Percentiles rank a stretch among this genome's conserved stretches.
phyloP scores from a whole-genome alignment of 1,140 invertebrate species.

The Teleogryllus occipitalis region DNA sequence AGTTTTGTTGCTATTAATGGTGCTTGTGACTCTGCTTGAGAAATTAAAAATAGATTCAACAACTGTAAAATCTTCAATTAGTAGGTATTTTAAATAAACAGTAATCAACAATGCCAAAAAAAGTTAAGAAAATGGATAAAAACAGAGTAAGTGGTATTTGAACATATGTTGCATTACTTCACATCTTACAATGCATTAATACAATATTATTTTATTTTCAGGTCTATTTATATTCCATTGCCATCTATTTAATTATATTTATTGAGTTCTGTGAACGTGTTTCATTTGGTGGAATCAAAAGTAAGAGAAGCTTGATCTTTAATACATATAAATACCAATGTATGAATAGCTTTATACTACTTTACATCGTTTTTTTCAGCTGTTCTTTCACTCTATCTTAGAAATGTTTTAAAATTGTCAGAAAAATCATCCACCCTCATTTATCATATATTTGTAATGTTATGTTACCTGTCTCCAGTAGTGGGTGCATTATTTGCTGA shows the following conservation, averaged over 20 bases:
- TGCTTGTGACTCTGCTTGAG: too few relatives aligned
- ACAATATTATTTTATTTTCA: slow-evolving; percentile 39
- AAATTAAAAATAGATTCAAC: too few relatives aligned
- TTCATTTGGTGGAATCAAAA: slow-evolving; percentile 91
- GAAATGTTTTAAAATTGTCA: slow-evolving; percentile 52
- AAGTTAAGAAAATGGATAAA: too few relatives aligned
- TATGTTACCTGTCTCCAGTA: slow-evolving; percentile 79
- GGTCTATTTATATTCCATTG: slow-evolving; percentile 73
- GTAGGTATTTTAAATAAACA: too few relatives aligned
- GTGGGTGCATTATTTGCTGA: slow-evolving; percentile 84
- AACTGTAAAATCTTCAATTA: too few relatives aligned
- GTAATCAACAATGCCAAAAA: too few relatives aligned
- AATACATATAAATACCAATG: not conserved
- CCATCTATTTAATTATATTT: slow-evolving; percentile 87
- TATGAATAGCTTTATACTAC: not conserved
- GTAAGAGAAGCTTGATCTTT: slow-evolving; percentile 49
- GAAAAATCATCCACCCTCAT: slow-evolving; percentile 63
- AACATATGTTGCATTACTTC: too few relatives aligned
- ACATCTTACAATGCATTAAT: too few relatives aligned
- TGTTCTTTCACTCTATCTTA: slow-evolving; percentile 71
- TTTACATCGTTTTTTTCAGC: slow-evolving; percentile 48
- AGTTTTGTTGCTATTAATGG: too few relatives aligned
- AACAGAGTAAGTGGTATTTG: too few relatives aligned
- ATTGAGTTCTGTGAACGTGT: slow-evolving; percentile 97
- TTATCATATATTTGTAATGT: slow-evolving; percentile 72